A percentile compares a stretch with the other conserved stretches of the same genome.
These are phyloP conservation scores for Crypturellus tataupa DNA, from an alignment of 2,797 vertebrate species.

Conservation along the genomic window DNA sequence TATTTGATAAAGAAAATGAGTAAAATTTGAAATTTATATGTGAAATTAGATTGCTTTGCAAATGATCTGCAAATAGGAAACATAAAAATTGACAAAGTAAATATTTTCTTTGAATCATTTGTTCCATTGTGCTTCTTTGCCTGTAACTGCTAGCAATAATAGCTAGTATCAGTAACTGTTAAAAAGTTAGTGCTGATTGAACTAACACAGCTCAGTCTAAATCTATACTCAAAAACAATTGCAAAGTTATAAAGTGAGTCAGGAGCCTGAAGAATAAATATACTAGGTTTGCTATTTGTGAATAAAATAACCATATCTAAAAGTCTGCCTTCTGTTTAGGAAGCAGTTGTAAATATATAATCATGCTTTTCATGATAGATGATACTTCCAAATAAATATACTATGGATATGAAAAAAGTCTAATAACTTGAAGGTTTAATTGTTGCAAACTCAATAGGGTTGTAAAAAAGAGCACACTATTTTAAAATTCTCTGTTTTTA, in stretches of 20 bases:
- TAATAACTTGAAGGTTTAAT: not conserved
- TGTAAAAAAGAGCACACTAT: not conserved
- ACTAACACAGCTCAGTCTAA: not conserved
- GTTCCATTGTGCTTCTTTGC: not conserved
- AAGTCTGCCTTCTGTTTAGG: not conserved
- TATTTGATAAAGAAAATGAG: not conserved
- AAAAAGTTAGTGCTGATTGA: not conserved
- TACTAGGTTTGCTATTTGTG: not conserved
- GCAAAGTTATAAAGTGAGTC: not conserved
- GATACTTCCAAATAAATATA: not conserved
- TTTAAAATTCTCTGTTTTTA: not conserved
- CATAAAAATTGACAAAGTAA: not conserved
- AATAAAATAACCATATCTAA: not conserved
- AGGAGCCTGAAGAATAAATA: not conserved
- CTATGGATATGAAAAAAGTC: not conserved
- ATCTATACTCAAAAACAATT: not conserved
- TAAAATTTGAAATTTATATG: not conserved
- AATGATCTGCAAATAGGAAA: not conserved
- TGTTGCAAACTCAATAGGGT: not conserved
- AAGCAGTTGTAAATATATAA: not conserved
- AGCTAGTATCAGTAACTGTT: not conserved
- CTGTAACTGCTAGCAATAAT: not conserved
- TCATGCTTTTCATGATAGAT: not conserved
- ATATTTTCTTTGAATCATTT: not conserved
- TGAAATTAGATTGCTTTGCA: not conserved